A percentile compares a stretch with the other conserved stretches of the same genome.
Evolutionary conservation across 1,140 invertebrate species (phyloP).

Genomic region (Cephus cinctus): DNA sequence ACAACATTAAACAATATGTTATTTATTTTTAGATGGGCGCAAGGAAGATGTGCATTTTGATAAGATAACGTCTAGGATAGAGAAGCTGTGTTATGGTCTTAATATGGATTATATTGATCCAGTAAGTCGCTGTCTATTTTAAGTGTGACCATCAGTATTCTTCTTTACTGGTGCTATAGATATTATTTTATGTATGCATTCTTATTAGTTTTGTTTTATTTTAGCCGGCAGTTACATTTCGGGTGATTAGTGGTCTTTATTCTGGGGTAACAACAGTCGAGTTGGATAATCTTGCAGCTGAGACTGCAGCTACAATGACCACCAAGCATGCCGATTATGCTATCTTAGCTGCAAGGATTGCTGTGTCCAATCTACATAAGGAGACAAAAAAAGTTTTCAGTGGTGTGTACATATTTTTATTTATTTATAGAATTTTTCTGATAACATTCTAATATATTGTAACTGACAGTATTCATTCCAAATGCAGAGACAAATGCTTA

Average conservation of each 20-base stretch:
- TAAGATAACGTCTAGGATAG: slow-evolving; percentile 91
- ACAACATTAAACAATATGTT: too few relatives aligned
- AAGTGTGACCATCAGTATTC: slow-evolving; percentile 4
- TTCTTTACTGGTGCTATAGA: slow-evolving; percentile 12
- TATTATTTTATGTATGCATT: neutral
- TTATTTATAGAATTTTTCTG: slow-evolving; percentile 17
- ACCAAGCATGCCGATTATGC: slow-evolving; percentile 94
- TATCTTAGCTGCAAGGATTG: slow-evolving; percentile 86
- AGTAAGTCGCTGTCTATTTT: slow-evolving; percentile 58
- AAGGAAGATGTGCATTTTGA: slow-evolving; percentile 90
- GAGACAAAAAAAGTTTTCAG: slow-evolving; percentile 86
- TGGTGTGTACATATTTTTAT: slow-evolving; percentile 58
- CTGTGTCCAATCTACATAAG: slow-evolving; percentile 92
- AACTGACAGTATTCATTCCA: too few relatives aligned
- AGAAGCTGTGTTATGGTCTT: slow-evolving; percentile 89
- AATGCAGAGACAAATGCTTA: too few relatives aligned
- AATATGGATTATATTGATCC: slow-evolving; percentile 92
- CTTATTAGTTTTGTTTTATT: slow-evolving; percentile 14
- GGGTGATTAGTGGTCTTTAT: slow-evolving; percentile 88
- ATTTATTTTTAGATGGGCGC: slow-evolving; percentile 67
- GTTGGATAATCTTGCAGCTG: slow-evolving; percentile 91
- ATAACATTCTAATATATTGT: too few relatives aligned
- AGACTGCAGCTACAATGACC: slow-evolving; percentile 90
- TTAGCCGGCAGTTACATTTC: slow-evolving; percentile 73
- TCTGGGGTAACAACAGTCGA: slow-evolving; percentile 91